Percentiles rank a stretch among this genome's conserved stretches.
Evolutionary conservation across 1,140 invertebrate genomes (phyloP).

Genomic region (Orchesella cincta): DNA sequence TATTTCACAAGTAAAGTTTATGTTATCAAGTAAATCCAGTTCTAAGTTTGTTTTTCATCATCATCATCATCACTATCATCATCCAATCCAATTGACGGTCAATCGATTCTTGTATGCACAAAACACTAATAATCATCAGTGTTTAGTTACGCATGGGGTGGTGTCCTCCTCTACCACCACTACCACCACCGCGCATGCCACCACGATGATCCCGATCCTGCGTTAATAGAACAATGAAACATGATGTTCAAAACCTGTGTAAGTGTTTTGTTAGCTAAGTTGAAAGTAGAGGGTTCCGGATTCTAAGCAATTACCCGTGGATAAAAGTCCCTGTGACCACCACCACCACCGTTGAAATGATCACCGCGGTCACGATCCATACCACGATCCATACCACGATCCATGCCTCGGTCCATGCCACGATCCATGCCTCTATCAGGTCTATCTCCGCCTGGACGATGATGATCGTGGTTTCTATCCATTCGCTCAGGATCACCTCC

Average conservation of each 20-base stretch:
- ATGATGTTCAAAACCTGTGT: too few species aligned
- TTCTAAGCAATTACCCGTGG: too few species aligned
- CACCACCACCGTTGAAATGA: conserved; percentile 17
- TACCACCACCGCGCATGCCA: conserved; percentile 30
- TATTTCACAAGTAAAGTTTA: too few species aligned
- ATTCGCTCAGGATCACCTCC: conserved; percentile 30
- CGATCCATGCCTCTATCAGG: conserved; percentile 31
- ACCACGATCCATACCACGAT: conserved; percentile 25
- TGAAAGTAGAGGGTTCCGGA: too few species aligned
- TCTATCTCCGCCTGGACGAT: conserved; percentile 38
- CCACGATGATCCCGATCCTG: conserved; percentile 31
- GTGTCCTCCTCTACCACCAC: conserved; percentile 32
- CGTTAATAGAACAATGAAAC: too few species aligned
- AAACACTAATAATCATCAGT: too few species aligned
- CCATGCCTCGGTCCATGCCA: conserved; percentile 40
- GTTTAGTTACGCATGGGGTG: conserved; percentile 39
- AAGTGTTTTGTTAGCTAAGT: too few species aligned
- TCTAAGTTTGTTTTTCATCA: too few species aligned
- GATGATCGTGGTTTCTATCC: conserved; percentile 37
- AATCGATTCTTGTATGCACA: too few species aligned
- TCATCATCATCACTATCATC: too few species aligned
- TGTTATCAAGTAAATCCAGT: too few species aligned
- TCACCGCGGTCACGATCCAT: conserved; percentile 13
- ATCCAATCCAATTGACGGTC: too few species aligned
- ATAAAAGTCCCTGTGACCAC: conserved; percentile 39